A percentile compares a stretch with the other conserved stretches of the same genome.
Conservation (phyloP, 2,888 invertebrate species). For the Spialia ferax region DNA sequence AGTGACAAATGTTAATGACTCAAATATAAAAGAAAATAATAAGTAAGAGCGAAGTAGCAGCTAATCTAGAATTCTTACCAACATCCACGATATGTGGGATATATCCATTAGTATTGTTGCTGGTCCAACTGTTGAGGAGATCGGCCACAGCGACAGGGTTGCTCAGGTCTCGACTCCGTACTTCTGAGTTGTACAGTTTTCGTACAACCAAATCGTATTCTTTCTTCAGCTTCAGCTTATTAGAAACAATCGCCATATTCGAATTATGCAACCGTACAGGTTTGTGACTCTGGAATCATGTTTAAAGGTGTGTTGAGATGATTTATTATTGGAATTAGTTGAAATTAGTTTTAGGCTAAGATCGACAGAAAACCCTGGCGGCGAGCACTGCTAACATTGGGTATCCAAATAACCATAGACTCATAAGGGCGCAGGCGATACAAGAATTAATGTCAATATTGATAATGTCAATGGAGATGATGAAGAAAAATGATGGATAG, state of each 20-base stretch:
- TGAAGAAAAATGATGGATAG: too few relatives aligned
- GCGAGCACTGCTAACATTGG: too few relatives aligned
- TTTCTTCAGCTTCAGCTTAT: constrained; percentile 66
- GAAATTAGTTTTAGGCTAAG: too few relatives aligned
- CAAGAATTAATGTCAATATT: too few relatives aligned
- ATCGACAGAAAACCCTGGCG: too few relatives aligned
- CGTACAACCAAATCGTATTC: constrained; percentile 74
- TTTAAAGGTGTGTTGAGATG: neutral
- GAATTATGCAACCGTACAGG: constrained; percentile 70
- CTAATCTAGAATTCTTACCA: constrained; percentile 65
- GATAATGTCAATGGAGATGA: too few relatives aligned
- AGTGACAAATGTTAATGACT: too few relatives aligned
- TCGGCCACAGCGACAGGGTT: constrained; percentile 69
- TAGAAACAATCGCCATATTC: constrained; percentile 81
- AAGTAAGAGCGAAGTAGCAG: too few relatives aligned
- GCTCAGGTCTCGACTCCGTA: constrained; percentile 81
- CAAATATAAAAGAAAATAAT: too few relatives aligned
- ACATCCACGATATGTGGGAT: constrained; percentile 83
- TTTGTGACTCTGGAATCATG: constrained; percentile 61
- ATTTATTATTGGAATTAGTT: too few relatives aligned
- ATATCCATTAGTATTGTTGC: constrained; percentile 81
- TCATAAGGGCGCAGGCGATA: too few relatives aligned
- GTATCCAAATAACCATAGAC: too few relatives aligned
- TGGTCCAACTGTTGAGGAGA: constrained; percentile 88
- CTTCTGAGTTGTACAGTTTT: constrained; percentile 80